Evolutionary conservation across 2,888 invertebrate genomes (phyloP), one percentile per base, ranked within the genome.

Genomic region (Lasius platythorax): DNA sequence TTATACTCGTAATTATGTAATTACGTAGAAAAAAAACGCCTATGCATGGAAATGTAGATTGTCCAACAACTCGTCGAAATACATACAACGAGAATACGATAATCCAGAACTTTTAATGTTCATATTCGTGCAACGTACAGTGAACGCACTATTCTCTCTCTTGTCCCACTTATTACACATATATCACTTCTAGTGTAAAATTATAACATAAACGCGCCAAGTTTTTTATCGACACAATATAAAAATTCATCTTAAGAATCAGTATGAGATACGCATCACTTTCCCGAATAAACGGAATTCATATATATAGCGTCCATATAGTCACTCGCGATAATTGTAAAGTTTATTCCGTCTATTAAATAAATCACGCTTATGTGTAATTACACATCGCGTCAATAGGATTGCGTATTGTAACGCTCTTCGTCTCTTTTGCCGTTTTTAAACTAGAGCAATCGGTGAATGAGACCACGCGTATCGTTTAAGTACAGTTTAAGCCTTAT

Each of bases 401-500:
- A 58, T 58, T 9, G 43, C 67, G 28, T 40, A 58, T 50, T 30
- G 18, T 12, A 53, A 78, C 79, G 83, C 73, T 46, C 43, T 68
- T 53, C 58, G 15, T 63, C 43, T 78, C 40, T 43, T 74, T 28
- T 23, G 28, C 58, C 30, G 40, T 56, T n/a, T 53, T 53, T 56
- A n/a, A 61, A 79, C 56, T 72, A 73, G 33, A 43, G 64, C 28
- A 40, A 61, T 43, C 28, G 81, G 15, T 43, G 67, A 72, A 28
- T 66, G 53, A 73, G 33, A 67, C 46, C 64, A 63, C 28, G 28
- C 75, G 61, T 61, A 53, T 81, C 64, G n/a, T 82, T 91, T 91
- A 91, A 91, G 91, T 91, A 91, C 91, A 91, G 66, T 84, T 53
- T 53, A 50, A 85, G 79, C 75, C 83, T 73, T 63, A 68, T 66